A percentile compares a stretch with the other conserved stretches of the same genome.
Conservation (phyloP, 2,888 invertebrate species). For the Apoda limacodes region DNA sequence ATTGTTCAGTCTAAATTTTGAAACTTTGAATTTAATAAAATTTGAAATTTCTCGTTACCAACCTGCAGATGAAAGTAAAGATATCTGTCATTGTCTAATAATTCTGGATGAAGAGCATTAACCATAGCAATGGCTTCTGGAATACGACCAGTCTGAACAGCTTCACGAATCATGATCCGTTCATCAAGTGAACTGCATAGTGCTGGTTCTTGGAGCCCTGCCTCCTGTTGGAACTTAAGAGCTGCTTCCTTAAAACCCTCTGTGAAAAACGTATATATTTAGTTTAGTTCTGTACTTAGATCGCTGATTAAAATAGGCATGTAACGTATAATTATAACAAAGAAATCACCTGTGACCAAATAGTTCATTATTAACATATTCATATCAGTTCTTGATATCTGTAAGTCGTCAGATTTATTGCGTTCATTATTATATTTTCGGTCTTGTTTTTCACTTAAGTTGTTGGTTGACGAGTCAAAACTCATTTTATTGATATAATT, state of each 20-base stretch:
- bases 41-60: constrained; percentile 56
- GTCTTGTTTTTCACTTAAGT: no score
- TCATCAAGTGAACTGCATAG: constrained; percentile 86
- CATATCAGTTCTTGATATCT: constrained; percentile 92
- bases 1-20: no score
- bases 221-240: constrained; percentile 95
- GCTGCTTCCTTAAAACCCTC: constrained; percentile 98
- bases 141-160: constrained; percentile 92
- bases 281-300: no score
- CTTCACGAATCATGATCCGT: constrained; percentile 91
- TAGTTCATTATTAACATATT: constrained; percentile 99
- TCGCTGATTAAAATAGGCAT: no score
- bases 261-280: constrained; percentile 48
- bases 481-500: no score
- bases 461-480: no score
- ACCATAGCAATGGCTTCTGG: constrained; percentile 94
- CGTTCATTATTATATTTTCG: constrained; percentile 74
- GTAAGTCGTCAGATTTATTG: constrained; percentile 78
- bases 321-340: neutral
- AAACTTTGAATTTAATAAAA: no score
- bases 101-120: constrained; percentile 93
- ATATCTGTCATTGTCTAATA: constrained; percentile 95
- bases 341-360: constrained; percentile 86
- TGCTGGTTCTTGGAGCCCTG: constrained; percentile 74
- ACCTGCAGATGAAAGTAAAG: constrained; percentile 95